These are phyloP conservation scores for Galagoides demidoff DNA, from an alignment of 2,797 vertebrate genomes.

Conservation along the genomic window DNA sequence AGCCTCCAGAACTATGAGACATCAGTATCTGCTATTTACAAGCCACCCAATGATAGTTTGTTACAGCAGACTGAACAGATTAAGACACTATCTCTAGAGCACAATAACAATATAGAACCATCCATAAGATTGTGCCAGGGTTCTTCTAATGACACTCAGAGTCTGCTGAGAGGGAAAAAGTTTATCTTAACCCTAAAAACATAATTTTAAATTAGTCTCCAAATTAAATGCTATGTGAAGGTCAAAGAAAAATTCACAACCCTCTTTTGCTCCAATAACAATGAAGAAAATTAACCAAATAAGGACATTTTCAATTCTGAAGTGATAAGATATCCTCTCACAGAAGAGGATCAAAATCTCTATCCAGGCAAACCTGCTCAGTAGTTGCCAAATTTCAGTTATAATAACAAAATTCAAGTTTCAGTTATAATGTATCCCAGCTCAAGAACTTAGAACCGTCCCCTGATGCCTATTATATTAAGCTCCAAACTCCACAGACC, in stretches of 20 bases:
- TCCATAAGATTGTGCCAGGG: background rate
- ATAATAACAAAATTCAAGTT: slow-evolving; percentile 21
- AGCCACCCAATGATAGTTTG: background rate
- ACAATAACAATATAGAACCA: slow-evolving; percentile 37
- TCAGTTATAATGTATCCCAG: slow-evolving; percentile 28
- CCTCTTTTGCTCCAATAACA: slow-evolving; percentile 54
- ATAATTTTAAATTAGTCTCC: slow-evolving; percentile 54
- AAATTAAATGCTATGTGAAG: slow-evolving; percentile 44
- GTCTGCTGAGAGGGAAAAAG: slow-evolving; percentile 28
- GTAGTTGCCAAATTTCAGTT: slow-evolving; percentile 37
- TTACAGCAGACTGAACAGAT: background rate
- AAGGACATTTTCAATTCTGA: slow-evolving; percentile 34
- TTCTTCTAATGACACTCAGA: slow-evolving; percentile 50
- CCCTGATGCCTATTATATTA: slow-evolving; percentile 19
- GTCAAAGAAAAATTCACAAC: slow-evolving; percentile 44
- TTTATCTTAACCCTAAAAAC: slow-evolving; percentile 53
- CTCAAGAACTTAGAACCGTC: slow-evolving; percentile 52
- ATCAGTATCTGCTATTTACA: slow-evolving; percentile 1
- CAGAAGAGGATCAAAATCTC: slow-evolving; percentile 37
- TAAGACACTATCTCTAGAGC: background rate
- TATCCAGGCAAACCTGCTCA: slow-evolving; percentile 25
- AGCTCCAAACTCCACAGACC: slow-evolving; percentile 36
- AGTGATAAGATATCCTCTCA: slow-evolving; percentile 34
- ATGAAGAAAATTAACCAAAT: background rate
- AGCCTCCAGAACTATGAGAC: background rate